Base-by-base conservation (phyloP, 1,140 invertebrate species). In the Druon quercuslanigerum region DNA sequence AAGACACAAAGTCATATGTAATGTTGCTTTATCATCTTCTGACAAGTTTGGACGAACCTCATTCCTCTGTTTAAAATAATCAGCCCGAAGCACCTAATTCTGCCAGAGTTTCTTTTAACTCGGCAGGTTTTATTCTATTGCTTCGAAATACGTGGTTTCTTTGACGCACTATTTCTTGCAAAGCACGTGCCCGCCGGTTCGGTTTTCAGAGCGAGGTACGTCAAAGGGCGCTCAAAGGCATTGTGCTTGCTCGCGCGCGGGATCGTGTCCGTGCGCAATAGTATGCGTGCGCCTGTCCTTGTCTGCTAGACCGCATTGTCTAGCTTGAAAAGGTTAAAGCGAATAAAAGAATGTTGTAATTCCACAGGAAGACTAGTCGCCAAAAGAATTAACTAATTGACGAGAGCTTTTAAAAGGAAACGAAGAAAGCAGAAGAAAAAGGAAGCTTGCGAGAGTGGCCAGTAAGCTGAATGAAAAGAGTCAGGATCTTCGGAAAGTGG, bases 301-400 rank as follows among this genome's bases (percentile, higher is more conserved):
- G 78, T 81, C 74, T 79, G 79, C 78, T 83, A 71, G 81, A 33
- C 73, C 75, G 78, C 76, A 77, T 78, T 81, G 82, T 82, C 76
- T 74, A 19, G 66, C 52, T 74, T 79, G 71, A 79, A 84, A 84
- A 84, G 82, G 79, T 77, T 83, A 83, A 80, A 78, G 80, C 75
- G 78, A 79, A 17, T 80, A 79, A 82, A 84, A 82, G 80, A 76
- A 79, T 52, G 60, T 73, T 25, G 77, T 78, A 81, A 81, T 81
- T 79, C 74, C 70, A 82, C 80, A 79, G 77, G 78, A 80, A 79
- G 73, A 77, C 50, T 72, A 54, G 77, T 66, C 51, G 51, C 73
- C 77, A 84, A 84, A 80, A 74, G 77, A 84, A 82, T 82, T 77
- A 82, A 70, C 75, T 84, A 79, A 84, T 80, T 84, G 82, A 80